phyloP scores from a whole-genome alignment of 2,888 invertebrate species.

The Sisyra terminalis region DNA sequence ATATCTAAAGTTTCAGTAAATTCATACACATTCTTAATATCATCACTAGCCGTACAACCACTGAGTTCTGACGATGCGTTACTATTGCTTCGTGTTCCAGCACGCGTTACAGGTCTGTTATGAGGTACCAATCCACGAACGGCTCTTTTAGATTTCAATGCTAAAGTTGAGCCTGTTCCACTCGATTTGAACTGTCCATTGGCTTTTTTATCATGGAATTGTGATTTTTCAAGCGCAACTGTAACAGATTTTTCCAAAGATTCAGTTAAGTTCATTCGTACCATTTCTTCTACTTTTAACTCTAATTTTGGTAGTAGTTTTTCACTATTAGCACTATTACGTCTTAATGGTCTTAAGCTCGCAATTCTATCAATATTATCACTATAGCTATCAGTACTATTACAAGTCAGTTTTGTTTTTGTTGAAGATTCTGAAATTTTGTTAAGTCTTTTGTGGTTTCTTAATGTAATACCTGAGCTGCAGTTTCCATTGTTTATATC shows the following conservation, averaged over 20 bases:
- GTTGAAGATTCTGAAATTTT: constrained; percentile 12
- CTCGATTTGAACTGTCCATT: constrained; percentile 4
- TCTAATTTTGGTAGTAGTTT: constrained; percentile 5
- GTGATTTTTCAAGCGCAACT: background rate
- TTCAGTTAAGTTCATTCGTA: constrained; percentile 2
- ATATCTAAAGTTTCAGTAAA: constrained; percentile 30
- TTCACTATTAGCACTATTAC: background rate
- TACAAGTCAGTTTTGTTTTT: background rate
- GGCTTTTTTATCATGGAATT: background rate
- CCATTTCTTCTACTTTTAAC: constrained; percentile 8
- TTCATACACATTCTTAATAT: constrained; percentile 32
- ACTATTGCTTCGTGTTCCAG: constrained; percentile 14
- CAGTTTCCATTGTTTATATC: constrained; percentile 8
- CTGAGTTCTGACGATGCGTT: constrained; percentile 15
- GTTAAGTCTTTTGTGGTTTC: constrained; percentile 40
- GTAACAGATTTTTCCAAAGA: background rate
- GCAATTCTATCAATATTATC: constrained; percentile 1
- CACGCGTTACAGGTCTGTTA: constrained; percentile 13
- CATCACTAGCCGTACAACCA: constrained; percentile 12
- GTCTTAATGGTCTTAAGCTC: constrained; percentile 7
- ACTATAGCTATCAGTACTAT: background rate
- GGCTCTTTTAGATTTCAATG: constrained; percentile 6
- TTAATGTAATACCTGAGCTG: constrained; percentile 36
- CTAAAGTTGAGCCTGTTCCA: background rate
- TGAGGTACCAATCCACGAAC: constrained; percentile 6